Conservation (phyloP, 2,888 invertebrate species). For the Tinea semifulvella region DNA sequence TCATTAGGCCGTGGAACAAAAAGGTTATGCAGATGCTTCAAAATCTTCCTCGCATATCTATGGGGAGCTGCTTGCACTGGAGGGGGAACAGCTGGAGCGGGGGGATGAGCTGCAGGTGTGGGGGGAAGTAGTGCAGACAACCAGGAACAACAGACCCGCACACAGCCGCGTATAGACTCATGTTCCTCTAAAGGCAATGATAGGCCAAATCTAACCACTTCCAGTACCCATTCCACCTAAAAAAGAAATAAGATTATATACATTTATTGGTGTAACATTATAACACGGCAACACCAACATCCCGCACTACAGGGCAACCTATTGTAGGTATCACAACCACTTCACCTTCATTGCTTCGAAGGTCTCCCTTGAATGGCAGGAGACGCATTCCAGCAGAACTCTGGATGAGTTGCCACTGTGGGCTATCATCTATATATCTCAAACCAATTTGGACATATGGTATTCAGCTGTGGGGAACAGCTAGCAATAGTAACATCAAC, state of each 20-base stretch:
- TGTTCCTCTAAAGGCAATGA: constrained; percentile 91
- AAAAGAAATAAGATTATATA: constrained; percentile 12
- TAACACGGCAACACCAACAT: too few species aligned
- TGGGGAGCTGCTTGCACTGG: constrained; percentile 91
- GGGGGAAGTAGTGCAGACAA: constrained; percentile 84
- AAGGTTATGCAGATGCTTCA: constrained; percentile 91
- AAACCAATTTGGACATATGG: too few species aligned
- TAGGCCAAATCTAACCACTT: constrained; percentile 90
- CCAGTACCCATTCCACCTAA: constrained; percentile 88
- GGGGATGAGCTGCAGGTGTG: constrained; percentile 86
- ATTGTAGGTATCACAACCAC: too few species aligned
- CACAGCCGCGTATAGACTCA: constrained; percentile 94
- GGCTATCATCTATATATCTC: too few species aligned
- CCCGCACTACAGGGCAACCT: too few species aligned
- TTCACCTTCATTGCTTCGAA: too few species aligned
- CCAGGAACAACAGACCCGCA: constrained; percentile 97
- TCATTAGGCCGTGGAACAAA: constrained; percentile 94
- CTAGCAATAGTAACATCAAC: too few species aligned
- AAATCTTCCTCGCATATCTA: constrained; percentile 88
- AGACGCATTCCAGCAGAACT: too few species aligned
- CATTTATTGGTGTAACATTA: too few species aligned
- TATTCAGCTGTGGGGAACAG: too few species aligned
- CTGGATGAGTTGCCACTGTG: too few species aligned
- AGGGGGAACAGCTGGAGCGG: constrained; percentile 87
- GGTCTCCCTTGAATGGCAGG: too few species aligned